Evolutionary conservation across 2,888 invertebrate genomes (phyloP).

Genomic region (Acleris laterana): DNA sequence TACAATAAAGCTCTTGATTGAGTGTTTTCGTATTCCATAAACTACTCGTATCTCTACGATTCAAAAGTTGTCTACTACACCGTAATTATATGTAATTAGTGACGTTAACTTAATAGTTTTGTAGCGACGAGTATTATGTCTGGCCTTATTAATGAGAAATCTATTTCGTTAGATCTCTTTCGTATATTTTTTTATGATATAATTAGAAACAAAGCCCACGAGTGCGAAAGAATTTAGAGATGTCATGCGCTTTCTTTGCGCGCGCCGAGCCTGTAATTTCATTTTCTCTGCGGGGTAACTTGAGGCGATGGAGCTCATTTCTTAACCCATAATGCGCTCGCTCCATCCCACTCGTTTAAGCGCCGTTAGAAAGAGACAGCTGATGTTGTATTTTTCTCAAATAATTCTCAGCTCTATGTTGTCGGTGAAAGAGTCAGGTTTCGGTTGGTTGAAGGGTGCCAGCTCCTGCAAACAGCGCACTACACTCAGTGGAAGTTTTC

Average conservation of each 20-base stretch:
- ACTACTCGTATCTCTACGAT: too few relatives aligned
- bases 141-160: constrained; percentile 2
- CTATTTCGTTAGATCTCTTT: not conserved
- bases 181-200: constrained; percentile 4
- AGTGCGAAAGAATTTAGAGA: constrained; percentile 35
- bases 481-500: constrained; percentile 77
- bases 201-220: constrained; percentile 22
- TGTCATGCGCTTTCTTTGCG: constrained; percentile 75
- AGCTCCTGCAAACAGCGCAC: constrained; percentile 69
- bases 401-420: constrained; percentile 66
- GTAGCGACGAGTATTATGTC: not conserved
- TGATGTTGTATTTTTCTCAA: constrained; percentile 58
- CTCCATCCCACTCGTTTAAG: constrained; percentile 54
- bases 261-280: constrained; percentile 74
- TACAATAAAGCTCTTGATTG: constrained; percentile 18
- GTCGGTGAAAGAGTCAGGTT: constrained; percentile 55
- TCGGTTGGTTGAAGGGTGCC: constrained; percentile 66
- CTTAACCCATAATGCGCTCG: constrained; percentile 78
- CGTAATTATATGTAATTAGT: too few relatives aligned
- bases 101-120: too few relatives aligned
- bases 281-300: constrained; percentile 75
- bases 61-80: too few relatives aligned
- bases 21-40: too few relatives aligned
- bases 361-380: constrained; percentile 52
- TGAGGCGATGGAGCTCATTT: constrained; percentile 76